Evolutionary conservation across 2,113 vertebrate species (phyloP).

Genomic region (Seriola quinqueradiata): DNA sequence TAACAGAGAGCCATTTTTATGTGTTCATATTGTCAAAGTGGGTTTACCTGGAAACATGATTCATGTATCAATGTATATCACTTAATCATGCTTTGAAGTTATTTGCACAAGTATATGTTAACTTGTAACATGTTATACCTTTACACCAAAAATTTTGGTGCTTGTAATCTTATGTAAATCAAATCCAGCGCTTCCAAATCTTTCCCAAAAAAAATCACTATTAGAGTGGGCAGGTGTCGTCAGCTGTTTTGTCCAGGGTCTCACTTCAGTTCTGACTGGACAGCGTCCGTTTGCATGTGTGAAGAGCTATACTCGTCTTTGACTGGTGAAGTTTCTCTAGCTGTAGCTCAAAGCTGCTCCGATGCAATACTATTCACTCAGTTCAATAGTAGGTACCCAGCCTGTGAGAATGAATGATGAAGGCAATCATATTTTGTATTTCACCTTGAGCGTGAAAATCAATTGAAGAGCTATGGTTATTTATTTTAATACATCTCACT

Average conservation of each 20-base stretch:
- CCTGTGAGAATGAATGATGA: constrained; percentile 73
- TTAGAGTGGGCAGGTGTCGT: constrained; percentile 34
- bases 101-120: constrained; percentile 72
- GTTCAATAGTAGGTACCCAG: constrained; percentile 69
- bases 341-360: constrained; percentile 67
- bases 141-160: constrained; percentile 70
- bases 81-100: constrained; percentile 62
- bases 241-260: constrained; percentile 24
- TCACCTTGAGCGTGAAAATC: constrained; percentile 63
- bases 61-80: constrained; percentile 50
- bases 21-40: constrained; percentile 23
- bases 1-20: constrained; percentile 20
- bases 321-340: constrained; percentile 54
- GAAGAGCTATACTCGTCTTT: constrained; percentile 36
- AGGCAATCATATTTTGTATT: constrained; percentile 79
- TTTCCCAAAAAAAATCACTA: constrained; percentile 34
- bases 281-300: constrained; percentile 61
- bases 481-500: constrained; percentile 80
- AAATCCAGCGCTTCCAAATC: constrained; percentile 75
- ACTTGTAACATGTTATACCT: constrained; percentile 41
- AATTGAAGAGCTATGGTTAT: constrained; percentile 69
- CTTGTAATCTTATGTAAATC: constrained; percentile 64
- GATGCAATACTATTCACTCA: constrained; percentile 73
- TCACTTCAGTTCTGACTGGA: constrained; percentile 32
- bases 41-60: constrained; percentile 35